A percentile compares a stretch with the other conserved stretches of the same genome.
Evolutionary conservation across 2,797 vertebrate species (phyloP).

Genomic region (Syngnathus acus): DNA sequence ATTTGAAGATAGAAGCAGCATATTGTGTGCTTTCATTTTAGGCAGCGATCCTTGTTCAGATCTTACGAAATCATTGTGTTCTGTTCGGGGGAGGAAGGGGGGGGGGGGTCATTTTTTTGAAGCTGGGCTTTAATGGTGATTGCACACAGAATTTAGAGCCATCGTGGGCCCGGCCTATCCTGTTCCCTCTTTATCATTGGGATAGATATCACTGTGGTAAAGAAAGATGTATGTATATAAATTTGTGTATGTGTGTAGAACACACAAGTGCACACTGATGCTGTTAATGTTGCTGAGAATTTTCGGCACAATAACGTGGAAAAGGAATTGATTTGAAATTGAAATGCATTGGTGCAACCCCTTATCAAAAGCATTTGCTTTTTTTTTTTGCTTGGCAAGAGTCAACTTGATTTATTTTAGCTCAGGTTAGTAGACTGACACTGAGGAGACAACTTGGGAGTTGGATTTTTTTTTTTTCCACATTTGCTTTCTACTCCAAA

Average conservation of each 20-base stretch:
- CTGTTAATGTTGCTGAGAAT: slow-evolving; percentile 37
- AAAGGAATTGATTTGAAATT: slow-evolving; percentile 29
- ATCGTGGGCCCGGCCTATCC: slow-evolving; percentile 56
- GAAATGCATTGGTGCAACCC: slow-evolving; percentile 66
- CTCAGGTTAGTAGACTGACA: background rate
- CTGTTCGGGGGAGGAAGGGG: background rate
- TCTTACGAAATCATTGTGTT: slow-evolving; percentile 36
- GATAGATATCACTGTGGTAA: slow-evolving; percentile 68
- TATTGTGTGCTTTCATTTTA: slow-evolving; percentile 65
- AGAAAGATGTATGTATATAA: slow-evolving; percentile 26
- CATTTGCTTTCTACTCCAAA: background rate
- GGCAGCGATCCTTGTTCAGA: slow-evolving; percentile 45
- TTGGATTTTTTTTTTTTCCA: background rate
- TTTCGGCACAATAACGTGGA: slow-evolving; percentile 30
- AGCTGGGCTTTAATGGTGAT: slow-evolving; percentile 54
- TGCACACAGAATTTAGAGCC: slow-evolving; percentile 64
- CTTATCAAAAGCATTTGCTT: slow-evolving; percentile 46
- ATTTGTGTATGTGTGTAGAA: slow-evolving; percentile 7
- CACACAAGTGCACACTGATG: slow-evolving; percentile 27
- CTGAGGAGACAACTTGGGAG: background rate
- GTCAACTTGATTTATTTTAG: slow-evolving; percentile 11
- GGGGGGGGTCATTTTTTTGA: slow-evolving; percentile 14
- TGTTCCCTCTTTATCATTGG: slow-evolving; percentile 55
- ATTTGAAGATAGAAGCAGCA: slow-evolving; percentile 68
- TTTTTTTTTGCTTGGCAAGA: slow-evolving; percentile 26